A percentile compares a stretch with the other conserved stretches of the same genome.
Evolutionary conservation across 2,113 vertebrate species (phyloP).

Genomic region (Patagioenas fasciata): DNA sequence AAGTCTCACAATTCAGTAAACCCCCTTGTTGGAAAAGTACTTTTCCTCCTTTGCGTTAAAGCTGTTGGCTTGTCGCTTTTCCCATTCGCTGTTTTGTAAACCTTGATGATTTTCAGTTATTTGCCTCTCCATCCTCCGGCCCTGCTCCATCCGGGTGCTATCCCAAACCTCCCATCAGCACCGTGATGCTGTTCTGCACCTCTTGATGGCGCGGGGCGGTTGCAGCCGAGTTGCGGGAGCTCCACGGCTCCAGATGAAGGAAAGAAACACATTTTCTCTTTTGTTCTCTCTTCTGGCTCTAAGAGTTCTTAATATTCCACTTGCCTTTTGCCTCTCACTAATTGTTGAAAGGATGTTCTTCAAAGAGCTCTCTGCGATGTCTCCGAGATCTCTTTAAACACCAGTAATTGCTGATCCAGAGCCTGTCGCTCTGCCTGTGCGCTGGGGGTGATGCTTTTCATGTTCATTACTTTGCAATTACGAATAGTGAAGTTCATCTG

Average conservation of each 20-base stretch:
- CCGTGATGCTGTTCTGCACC: not conserved
- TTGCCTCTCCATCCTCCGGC: not conserved
- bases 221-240: not conserved
- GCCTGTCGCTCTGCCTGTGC: fast-evolving
- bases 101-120: not conserved
- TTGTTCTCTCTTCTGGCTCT: not conserved
- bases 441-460: not conserved
- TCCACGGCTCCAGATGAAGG: not conserved
- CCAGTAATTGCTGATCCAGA: conserved; percentile 1
- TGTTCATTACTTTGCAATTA: not conserved
- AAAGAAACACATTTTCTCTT: not conserved
- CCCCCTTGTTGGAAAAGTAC: not conserved
- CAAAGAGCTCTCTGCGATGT: conserved; percentile 12
- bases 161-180: not conserved
- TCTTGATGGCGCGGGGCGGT: fast-evolving
- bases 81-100: not conserved
- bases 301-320: conserved; percentile 16
- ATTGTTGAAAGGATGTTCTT: not conserved
- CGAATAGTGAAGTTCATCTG: not conserved
- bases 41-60: not conserved
- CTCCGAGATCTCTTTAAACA: conserved; percentile 9
- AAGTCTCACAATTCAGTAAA: not conserved
- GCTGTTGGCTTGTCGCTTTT: not conserved
- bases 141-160: not conserved
- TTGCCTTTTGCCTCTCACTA: conserved; percentile 11